Percentiles rank a stretch among this genome's conserved stretches.
These are phyloP conservation scores for Zaprionus tsacasi DNA, from an alignment of 1,140 invertebrate species.

Conservation along the genomic window DNA sequence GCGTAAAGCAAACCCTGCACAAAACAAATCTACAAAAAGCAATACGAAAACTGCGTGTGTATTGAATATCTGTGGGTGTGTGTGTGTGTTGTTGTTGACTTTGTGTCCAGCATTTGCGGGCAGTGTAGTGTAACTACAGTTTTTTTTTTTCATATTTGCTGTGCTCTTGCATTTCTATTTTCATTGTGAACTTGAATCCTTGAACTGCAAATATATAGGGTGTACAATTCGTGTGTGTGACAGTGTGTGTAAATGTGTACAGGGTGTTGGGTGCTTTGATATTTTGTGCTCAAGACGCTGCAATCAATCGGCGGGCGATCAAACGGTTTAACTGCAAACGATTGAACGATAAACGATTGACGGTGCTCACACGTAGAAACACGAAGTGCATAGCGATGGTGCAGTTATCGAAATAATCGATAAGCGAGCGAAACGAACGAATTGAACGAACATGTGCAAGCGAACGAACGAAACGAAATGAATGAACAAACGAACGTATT, in stretches of 20 bases:
- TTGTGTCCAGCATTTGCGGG: conserved; percentile 12
- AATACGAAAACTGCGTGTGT: conserved; percentile 24
- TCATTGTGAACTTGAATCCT: conserved; percentile 7
- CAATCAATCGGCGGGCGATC: conserved; percentile 32
- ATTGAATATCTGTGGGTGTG: conserved; percentile 7
- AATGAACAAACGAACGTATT: conserved; percentile 27
- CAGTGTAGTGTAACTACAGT: conserved; percentile 8
- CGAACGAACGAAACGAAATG: conserved; percentile 33
- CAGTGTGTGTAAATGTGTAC: neutral
- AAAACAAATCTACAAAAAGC: conserved; percentile 49
- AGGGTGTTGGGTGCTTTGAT: conserved; percentile 16
- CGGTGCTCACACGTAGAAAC: conserved; percentile 39
- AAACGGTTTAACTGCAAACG: conserved; percentile 36
- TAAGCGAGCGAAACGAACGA: conserved; percentile 45
- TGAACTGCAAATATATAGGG: conserved; percentile 46
- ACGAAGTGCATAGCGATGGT: conserved; percentile 48
- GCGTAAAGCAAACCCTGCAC: conserved; percentile 44
- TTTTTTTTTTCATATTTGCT: conserved; percentile 19
- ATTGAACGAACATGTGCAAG: conserved; percentile 40
- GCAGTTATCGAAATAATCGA: conserved; percentile 44
- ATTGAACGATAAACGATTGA: conserved; percentile 39
- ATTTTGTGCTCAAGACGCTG: conserved; percentile 39
- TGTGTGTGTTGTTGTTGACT: neutral
- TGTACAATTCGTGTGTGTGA: conserved; percentile 29
- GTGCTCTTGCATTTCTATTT: conserved; percentile 24